phyloP scores from a whole-genome alignment of 2,113 vertebrate species.

The Cygnus atratus region DNA sequence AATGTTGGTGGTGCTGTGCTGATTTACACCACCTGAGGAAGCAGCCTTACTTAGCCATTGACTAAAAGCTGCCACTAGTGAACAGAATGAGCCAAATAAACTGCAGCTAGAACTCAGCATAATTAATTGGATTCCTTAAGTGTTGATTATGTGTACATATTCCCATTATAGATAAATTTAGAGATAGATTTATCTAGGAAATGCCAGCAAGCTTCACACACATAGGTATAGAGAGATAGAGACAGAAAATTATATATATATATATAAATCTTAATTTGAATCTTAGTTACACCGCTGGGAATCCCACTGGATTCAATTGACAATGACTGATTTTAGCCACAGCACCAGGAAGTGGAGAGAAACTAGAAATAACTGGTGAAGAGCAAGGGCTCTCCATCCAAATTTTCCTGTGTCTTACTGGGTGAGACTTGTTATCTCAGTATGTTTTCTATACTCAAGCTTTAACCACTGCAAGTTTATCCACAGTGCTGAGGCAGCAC shows the following conservation, averaged over 20 bases:
- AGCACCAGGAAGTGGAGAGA: not conserved
- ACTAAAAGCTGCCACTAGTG: not conserved
- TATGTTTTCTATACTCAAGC: not conserved
- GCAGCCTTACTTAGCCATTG: not conserved
- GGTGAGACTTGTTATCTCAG: not conserved
- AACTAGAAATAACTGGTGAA: not conserved
- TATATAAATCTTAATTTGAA: not conserved
- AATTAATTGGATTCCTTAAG: not conserved
- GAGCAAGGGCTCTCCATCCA: not conserved
- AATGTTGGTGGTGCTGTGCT: not conserved
- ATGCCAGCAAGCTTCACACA: not conserved
- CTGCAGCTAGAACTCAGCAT: not conserved
- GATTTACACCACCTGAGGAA: conserved; percentile 38
- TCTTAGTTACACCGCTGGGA: not conserved
- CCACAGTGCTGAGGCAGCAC: not conserved
- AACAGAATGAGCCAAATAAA: conserved; percentile 10
- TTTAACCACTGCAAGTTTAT: not conserved
- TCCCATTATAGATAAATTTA: not conserved
- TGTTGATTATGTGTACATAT: not conserved
- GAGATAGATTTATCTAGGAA: not conserved
- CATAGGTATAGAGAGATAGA: not conserved
- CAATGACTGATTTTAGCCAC: not conserved
- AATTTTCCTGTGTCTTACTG: not conserved
- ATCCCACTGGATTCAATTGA: not conserved
- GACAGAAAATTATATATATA: not conserved